These are phyloP conservation scores for Sander vitreus DNA, from an alignment of 2,113 vertebrate genomes.

Conservation along the genomic window DNA sequence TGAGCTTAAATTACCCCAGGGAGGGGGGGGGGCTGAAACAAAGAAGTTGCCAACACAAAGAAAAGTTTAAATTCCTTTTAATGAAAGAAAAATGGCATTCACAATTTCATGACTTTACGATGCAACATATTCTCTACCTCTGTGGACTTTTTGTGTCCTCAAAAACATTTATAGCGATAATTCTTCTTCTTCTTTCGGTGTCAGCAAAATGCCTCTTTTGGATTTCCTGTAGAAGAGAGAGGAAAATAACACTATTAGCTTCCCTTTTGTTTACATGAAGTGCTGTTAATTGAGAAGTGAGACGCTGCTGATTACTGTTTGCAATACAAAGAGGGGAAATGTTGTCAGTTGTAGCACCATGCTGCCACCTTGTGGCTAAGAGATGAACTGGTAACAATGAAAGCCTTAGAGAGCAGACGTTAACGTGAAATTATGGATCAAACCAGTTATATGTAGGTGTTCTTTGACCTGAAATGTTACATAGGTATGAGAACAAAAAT, in stretches of 20 bases:
- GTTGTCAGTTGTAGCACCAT: neutral
- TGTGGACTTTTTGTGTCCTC: neutral
- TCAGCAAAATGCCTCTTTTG: neutral
- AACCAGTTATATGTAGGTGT: neutral
- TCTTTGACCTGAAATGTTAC: neutral
- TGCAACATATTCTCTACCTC: neutral
- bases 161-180: neutral
- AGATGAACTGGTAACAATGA: conserved; percentile 1
- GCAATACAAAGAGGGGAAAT: neutral
- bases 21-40: neutral
- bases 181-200: conserved; percentile 12
- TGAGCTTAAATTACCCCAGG: neutral
- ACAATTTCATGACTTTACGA: neutral
- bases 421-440: neutral
- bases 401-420: neutral
- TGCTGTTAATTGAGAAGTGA: neutral
- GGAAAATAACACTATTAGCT: neutral
- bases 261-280: neutral
- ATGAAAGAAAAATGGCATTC: conserved; percentile 3
- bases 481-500: neutral
- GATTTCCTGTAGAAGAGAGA: conserved; percentile 35
- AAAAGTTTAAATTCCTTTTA: conserved; percentile 14
- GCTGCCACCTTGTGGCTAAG: conserved; percentile 70
- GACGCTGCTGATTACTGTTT: neutral
- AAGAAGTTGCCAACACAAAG: neutral